phyloP scores from a whole-genome alignment of 2,113 vertebrate species.

The Nettapus auritus region DNA sequence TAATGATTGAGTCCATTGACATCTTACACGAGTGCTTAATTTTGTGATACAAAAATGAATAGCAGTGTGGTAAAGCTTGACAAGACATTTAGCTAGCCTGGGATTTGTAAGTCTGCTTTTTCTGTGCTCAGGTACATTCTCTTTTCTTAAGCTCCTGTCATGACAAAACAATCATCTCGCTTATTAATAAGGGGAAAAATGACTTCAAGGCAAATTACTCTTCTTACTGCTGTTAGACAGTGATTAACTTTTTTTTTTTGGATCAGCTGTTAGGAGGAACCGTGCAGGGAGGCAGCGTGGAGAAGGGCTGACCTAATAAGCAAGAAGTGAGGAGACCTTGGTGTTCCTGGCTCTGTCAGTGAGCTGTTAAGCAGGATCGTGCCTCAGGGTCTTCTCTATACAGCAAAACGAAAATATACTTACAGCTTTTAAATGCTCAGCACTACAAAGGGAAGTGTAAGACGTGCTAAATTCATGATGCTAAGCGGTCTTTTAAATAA shows the following conservation, averaged over 20 bases:
- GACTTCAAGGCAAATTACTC: not conserved
- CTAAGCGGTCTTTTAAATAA: not conserved
- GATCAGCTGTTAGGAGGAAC: not conserved
- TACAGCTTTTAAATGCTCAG: not conserved
- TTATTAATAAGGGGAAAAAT: not conserved
- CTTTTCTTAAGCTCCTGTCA: not conserved
- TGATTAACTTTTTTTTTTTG: not conserved
- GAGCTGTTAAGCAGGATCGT: not conserved
- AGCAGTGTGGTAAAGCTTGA: not conserved
- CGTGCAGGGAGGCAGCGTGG: not conserved
- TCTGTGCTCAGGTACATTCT: not conserved
- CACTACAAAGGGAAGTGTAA: not conserved
- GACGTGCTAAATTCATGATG: not conserved
- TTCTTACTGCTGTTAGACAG: not conserved
- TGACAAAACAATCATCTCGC: not conserved
- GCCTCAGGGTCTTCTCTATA: not conserved
- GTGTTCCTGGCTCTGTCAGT: not conserved
- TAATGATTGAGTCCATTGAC: constrained; percentile 45
- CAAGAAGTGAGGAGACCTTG: not conserved
- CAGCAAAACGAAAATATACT: not conserved
- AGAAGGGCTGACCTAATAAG: not conserved
- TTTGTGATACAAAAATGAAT: not conserved
- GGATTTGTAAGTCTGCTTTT: not conserved
- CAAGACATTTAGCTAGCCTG: not conserved
- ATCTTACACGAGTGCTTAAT: not conserved